Base-by-base conservation (phyloP, 1,140 invertebrate species). In the Drosophila equinoxialis region DNA sequence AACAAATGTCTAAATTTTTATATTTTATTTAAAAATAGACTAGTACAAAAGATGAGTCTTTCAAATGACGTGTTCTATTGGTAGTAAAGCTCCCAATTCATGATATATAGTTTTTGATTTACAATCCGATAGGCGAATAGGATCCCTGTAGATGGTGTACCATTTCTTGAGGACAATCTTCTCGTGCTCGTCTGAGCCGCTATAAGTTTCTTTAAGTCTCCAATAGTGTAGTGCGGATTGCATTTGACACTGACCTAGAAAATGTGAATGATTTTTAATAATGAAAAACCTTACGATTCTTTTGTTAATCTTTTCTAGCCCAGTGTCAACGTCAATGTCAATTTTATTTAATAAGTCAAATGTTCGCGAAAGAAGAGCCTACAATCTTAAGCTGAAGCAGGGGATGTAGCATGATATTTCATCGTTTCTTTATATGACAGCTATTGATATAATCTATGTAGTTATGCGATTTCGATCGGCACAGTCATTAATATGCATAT, bases 81-180 rank as follows among this genome's bases (percentile, higher is more conserved):
- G 92, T 99, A 99, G 91, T 99, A 99, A 7, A 99, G 93, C 93
- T 99, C 98, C 92, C 99, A 93, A 93, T 99, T 99, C 98, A 99
- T 99, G 63, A 30, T 11, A 39, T 42, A 3, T 54, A n/a, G 2
- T 30, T 6, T 0, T 1, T 8, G 14, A 70, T 80, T 61, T 98
- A 98, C 97, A 99, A 93, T 99, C 99, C 76, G 96, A 96, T 41
- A 99, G 93, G 90, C 97, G 98, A 76, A 99, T 99, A 90, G 99
- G 98, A 91, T 99, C 98, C 92, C 99, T 99, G 93, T 98, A 99
- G 60, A 99, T 98, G 17, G 96, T 99, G 93, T 99, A 99, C 98
- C 98, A 99, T 93, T 99, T 99, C 92, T 99, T 99, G 30, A 99
- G 92, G 1, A 99, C 97, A 83, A 99, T 99, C 93, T 99, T 99